Evolutionary conservation across 92 coral and sea anemone species (phyloP).

Genomic region (Umimayanthus chanpuru): DNA sequence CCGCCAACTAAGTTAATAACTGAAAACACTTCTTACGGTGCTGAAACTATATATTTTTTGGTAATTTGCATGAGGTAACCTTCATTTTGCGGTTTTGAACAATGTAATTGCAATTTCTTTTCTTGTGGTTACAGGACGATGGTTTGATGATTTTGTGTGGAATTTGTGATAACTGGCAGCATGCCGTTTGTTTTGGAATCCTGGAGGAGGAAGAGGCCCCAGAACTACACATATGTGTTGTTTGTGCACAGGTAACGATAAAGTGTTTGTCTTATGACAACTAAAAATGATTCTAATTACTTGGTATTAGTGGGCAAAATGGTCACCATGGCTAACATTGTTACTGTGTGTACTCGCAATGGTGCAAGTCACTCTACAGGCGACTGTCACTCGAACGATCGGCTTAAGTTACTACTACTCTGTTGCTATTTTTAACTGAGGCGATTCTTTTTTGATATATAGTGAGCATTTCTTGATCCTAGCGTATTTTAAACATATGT

Average conservation of each 20-base stretch:
- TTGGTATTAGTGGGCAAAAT: neutral
- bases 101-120: no score
- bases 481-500: neutral
- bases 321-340: no score
- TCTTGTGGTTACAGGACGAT: constrained; percentile 72
- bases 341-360: no score
- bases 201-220: constrained; percentile 93
- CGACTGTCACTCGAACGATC: no score
- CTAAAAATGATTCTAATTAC: no score
- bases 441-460: neutral
- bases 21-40: no score
- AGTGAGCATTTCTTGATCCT: neutral
- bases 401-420: neutral
- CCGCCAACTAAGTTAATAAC: no score
- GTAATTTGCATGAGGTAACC: no score
- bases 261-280: no score
- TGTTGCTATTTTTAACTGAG: neutral
- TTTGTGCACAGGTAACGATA: constrained; percentile 75
- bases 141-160: constrained; percentile 96
- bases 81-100: no score
- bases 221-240: constrained; percentile 80
- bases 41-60: no score
- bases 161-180: constrained; percentile 93
- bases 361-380: no score
- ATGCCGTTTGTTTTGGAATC: constrained; percentile 89